phyloP scores from a whole-genome alignment of 2,797 vertebrate genomes.

The Thripadectes ignobilis region DNA sequence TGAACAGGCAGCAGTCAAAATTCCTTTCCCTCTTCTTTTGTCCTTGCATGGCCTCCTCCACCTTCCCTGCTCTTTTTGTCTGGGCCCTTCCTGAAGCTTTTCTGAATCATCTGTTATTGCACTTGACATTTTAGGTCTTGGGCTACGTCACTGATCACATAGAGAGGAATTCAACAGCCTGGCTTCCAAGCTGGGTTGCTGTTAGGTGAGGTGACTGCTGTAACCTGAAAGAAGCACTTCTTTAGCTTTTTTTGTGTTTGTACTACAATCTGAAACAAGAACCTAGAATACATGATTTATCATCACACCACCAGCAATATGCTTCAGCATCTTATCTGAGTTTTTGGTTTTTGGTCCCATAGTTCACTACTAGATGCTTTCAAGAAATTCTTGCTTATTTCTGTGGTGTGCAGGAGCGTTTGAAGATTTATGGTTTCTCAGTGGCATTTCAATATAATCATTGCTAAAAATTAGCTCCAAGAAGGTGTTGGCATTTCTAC shows the following conservation, averaged over 20 bases:
- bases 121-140: constrained; percentile 37
- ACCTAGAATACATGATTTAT: background rate
- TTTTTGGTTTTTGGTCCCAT: background rate
- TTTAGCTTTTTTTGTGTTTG: background rate
- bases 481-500: background rate
- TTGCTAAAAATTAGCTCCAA: constrained; percentile 2
- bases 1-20: background rate
- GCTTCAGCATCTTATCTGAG: background rate
- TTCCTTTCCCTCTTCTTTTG: background rate
- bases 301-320: background rate
- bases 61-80: background rate
- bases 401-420: background rate
- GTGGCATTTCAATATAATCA: background rate
- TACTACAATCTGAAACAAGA: background rate
- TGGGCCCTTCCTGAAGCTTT: background rate
- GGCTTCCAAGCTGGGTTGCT: background rate
- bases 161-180: background rate
- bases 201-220: background rate
- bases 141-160: background rate
- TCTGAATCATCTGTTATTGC: constrained; percentile 31
- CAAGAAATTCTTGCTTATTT: background rate
- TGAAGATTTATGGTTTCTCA: background rate
- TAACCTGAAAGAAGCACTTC: background rate
- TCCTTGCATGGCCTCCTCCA: background rate
- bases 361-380: background rate